These are phyloP conservation scores for Lophotis ruficrista DNA, from an alignment of 2,113 vertebrate genomes.

Conservation along the genomic window DNA sequence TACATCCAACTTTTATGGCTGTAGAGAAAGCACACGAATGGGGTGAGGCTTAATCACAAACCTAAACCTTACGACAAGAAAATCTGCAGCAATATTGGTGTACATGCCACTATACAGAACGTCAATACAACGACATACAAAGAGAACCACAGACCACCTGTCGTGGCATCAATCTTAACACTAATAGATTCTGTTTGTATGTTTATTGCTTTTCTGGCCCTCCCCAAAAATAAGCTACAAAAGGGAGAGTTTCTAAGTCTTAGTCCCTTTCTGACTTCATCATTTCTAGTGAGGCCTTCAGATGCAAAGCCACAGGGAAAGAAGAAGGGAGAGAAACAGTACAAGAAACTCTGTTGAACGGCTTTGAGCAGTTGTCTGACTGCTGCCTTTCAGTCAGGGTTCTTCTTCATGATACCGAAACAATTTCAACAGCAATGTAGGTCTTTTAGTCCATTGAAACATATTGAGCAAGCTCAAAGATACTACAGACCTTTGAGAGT, in stretches of 20 bases:
- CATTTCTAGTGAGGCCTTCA: background rate
- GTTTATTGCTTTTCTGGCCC: background rate
- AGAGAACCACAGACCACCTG: background rate
- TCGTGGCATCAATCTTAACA: background rate
- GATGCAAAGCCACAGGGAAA: background rate
- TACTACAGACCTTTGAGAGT: background rate
- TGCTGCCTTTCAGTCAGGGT: background rate
- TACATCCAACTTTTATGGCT: background rate
- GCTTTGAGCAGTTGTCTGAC: background rate
- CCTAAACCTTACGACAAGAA: background rate
- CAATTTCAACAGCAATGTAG: background rate
- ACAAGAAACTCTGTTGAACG: background rate
- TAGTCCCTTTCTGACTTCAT: background rate
- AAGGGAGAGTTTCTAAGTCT: background rate
- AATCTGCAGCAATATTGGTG: background rate
- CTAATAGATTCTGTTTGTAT: background rate
- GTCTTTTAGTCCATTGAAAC: background rate
- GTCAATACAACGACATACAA: background rate
- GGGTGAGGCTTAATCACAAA: background rate
- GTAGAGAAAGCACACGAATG: background rate
- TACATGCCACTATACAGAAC: background rate
- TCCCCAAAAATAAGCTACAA: background rate
- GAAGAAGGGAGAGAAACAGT: background rate
- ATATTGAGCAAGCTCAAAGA: background rate
- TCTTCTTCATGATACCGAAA: background rate